Percentiles rank a stretch among this genome's conserved stretches.
These are phyloP conservation scores for Theonella swinhoei DNA, from an alignment of 37 sponge, comb jelly and placozoan species.

Conservation along the genomic window DNA sequence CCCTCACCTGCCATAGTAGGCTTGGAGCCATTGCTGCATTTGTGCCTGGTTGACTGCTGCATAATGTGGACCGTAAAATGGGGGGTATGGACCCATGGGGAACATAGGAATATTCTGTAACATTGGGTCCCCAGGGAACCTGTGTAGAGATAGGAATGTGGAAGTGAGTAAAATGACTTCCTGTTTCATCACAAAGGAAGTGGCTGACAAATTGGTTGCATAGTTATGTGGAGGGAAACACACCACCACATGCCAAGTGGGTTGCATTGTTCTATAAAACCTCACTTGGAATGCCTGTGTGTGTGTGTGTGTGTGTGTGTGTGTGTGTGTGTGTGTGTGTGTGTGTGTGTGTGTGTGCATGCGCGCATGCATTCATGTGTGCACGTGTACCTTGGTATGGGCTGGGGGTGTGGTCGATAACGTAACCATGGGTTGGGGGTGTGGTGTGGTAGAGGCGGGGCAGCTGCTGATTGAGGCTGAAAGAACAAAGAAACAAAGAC, in stretches of 20 bases:
- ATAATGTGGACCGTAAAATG: slow-evolving; percentile 39
- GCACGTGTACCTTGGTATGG: too few relatives aligned
- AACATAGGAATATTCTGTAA: slow-evolving; percentile 1
- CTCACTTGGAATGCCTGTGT: too few relatives aligned
- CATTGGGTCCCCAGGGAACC: background rate
- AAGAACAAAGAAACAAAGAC: too few relatives aligned
- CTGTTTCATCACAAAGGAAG: background rate
- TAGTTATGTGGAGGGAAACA: too few relatives aligned
- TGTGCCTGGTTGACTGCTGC: slow-evolving; percentile 23
- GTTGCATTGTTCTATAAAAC: too few relatives aligned
- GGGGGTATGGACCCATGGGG: slow-evolving; percentile 6
- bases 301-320: too few relatives aligned
- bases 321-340: too few relatives aligned
- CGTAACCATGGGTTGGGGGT: slow-evolving; percentile 23
- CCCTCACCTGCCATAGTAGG: slow-evolving; percentile 2
- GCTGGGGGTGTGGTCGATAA: slow-evolving; percentile 7
- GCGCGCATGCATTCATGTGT: too few relatives aligned
- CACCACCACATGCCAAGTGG: too few relatives aligned
- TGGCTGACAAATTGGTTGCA: too few relatives aligned
- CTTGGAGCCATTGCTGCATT: slow-evolving; percentile 36
- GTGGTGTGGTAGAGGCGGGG: background rate
- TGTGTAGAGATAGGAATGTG: background rate
- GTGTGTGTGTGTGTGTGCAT: too few relatives aligned
- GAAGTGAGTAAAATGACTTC: background rate
- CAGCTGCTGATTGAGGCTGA: background rate